Percentiles rank a stretch among this genome's conserved stretches.
These are phyloP conservation scores for Pachycephala philippinensis DNA, from an alignment of 2,113 vertebrate species.

Conservation along the genomic window DNA sequence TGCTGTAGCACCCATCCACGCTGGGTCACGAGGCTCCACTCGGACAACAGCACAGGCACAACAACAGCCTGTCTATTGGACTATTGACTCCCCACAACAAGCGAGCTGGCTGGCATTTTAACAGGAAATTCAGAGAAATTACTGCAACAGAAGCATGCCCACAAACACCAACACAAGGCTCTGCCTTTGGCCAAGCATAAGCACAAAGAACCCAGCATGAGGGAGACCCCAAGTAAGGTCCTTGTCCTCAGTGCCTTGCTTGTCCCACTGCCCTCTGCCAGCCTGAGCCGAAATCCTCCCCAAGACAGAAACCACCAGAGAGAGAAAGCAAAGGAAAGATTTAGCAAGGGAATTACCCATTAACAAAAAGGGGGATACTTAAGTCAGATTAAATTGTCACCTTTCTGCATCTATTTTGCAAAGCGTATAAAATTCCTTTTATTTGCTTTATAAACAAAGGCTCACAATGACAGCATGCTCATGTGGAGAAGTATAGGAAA, in stretches of 20 bases:
- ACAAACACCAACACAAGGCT: not conserved
- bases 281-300: not conserved
- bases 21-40: not conserved
- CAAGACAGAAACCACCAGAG: not conserved
- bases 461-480: not conserved
- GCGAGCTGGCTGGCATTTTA: not conserved
- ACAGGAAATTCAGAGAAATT: constrained; percentile 11
- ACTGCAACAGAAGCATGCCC: not conserved
- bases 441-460: not conserved
- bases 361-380: not conserved
- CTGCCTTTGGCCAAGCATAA: not conserved
- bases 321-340: not conserved
- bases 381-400: not conserved
- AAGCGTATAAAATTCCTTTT: not conserved
- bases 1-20: not conserved
- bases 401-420: not conserved
- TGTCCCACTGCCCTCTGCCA: not conserved
- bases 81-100: not conserved
- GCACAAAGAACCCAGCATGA: not conserved
- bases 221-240: not conserved
- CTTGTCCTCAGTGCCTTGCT: not conserved
- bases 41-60: not conserved
- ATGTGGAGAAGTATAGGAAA: not conserved
- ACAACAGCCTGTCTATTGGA: not conserved
- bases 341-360: not conserved